Evolutionary conservation across 2,113 vertebrate species (phyloP).

Genomic region (Colius striatus): DNA sequence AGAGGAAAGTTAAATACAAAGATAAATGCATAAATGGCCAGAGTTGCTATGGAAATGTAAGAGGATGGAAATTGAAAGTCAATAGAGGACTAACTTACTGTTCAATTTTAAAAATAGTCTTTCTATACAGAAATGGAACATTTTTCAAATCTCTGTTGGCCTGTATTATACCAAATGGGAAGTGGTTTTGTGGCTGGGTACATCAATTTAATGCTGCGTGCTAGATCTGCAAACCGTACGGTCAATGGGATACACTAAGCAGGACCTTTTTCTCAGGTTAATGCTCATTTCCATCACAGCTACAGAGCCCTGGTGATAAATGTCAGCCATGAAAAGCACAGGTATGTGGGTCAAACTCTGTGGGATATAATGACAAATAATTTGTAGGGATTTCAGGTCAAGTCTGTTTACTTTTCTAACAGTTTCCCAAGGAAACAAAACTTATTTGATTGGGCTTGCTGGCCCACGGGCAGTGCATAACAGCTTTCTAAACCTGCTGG

Average conservation of each 20-base stretch:
- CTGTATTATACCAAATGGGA: constrained; percentile 31
- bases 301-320: background rate
- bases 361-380: background rate
- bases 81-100: constrained; percentile 74
- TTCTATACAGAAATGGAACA: constrained; percentile 46
- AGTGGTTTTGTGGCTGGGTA: constrained; percentile 31
- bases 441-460: background rate
- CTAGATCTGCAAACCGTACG: background rate
- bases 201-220: background rate
- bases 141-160: constrained; percentile 51
- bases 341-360: background rate
- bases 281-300: background rate
- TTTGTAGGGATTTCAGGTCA: background rate
- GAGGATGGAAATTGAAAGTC: constrained; percentile 76
- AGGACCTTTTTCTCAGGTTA: background rate
- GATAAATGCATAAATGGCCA: constrained; percentile 79
- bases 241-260: background rate
- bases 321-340: background rate
- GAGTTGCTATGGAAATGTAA: constrained; percentile 79
- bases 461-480: background rate
- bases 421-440: background rate
- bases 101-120: constrained; percentile 69
- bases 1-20: constrained; percentile 74
- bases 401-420: background rate
- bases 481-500: background rate